Conservation (phyloP, 2,113 vertebrate genomes). For the Parus major region DNA sequence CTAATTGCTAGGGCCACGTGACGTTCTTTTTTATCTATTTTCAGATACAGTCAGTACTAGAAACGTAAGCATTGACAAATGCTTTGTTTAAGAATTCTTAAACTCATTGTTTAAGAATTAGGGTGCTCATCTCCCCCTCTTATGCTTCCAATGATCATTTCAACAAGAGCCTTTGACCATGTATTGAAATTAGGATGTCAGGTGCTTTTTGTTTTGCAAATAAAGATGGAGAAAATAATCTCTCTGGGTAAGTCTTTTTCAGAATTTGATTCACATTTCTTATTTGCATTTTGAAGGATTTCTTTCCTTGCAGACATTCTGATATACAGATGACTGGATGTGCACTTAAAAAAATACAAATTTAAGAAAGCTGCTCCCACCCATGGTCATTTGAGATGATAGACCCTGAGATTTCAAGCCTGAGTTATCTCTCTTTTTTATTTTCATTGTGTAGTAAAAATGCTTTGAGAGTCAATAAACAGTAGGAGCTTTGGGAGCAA, state of each 20-base stretch:
- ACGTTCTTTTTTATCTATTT: background rate
- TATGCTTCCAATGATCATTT: background rate
- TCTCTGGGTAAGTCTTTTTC: background rate
- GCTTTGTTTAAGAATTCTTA: background rate
- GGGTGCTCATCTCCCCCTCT: background rate
- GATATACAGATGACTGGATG: background rate
- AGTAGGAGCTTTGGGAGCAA: background rate
- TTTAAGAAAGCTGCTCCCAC: background rate
- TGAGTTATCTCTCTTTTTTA: background rate
- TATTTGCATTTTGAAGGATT: background rate
- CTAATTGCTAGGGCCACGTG: background rate
- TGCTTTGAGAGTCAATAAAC: background rate
- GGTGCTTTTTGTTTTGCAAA: background rate
- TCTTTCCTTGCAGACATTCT: background rate
- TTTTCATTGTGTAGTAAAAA: background rate
- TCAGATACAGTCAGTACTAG: background rate
- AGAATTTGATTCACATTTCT: background rate
- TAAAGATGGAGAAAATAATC: background rate
- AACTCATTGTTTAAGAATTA: background rate
- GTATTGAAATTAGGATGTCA: background rate
- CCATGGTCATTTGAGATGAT: background rate
- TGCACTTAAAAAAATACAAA: background rate
- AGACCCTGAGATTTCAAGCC: background rate
- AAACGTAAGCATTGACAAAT: background rate
- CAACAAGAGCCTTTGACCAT: background rate